These are phyloP conservation scores for Cacoxenus indagator DNA, from an alignment of 2,888 invertebrate species.

Conservation along the genomic window DNA sequence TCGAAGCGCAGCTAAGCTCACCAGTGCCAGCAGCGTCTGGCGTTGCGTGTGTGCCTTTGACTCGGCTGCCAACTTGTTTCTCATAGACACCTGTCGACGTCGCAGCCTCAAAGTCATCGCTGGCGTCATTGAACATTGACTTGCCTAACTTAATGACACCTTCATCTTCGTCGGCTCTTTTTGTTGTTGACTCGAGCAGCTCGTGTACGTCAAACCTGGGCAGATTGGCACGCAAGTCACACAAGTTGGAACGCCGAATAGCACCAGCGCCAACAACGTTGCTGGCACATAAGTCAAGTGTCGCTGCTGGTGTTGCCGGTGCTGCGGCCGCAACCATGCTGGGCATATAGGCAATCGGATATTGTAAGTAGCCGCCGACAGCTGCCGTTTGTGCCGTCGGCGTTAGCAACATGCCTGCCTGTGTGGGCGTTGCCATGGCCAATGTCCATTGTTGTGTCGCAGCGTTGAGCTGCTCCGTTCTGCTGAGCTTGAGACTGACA, in stretches of 20 bases:
- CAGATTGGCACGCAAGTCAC: slow-evolving; percentile 55
- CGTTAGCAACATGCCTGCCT: slow-evolving; percentile 2
- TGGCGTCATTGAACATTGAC: slow-evolving; percentile 3
- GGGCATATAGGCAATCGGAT: slow-evolving; percentile 45
- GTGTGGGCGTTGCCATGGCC: slow-evolving; percentile 45
- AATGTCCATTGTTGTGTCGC: slow-evolving; percentile 51
- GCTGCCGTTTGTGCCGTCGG: background rate
- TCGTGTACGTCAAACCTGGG: slow-evolving; percentile 53
- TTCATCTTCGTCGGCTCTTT: background rate
- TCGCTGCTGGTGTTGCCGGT: background rate
- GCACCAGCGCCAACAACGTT: slow-evolving; percentile 11
- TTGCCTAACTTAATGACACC: slow-evolving; percentile 24
- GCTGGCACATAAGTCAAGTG: slow-evolving; percentile 33
- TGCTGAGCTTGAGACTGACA: slow-evolving; percentile 18
- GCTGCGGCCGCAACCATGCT: slow-evolving; percentile 38
- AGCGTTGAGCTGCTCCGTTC: background rate
- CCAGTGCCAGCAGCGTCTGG: slow-evolving; percentile 18
- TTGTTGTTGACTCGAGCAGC: background rate
- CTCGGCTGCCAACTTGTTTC: slow-evolving; percentile 14
- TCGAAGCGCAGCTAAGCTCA: slow-evolving; percentile 52
- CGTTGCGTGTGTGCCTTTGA: background rate
- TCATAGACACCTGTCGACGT: slow-evolving; percentile 42
- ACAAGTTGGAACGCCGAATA: slow-evolving; percentile 43
- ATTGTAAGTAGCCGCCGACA: slow-evolving; percentile 35
- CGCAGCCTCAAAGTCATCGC: slow-evolving; percentile 22